These are phyloP conservation scores for Coilia nasus DNA, from an alignment of 2,797 vertebrate species.

Conservation along the genomic window DNA sequence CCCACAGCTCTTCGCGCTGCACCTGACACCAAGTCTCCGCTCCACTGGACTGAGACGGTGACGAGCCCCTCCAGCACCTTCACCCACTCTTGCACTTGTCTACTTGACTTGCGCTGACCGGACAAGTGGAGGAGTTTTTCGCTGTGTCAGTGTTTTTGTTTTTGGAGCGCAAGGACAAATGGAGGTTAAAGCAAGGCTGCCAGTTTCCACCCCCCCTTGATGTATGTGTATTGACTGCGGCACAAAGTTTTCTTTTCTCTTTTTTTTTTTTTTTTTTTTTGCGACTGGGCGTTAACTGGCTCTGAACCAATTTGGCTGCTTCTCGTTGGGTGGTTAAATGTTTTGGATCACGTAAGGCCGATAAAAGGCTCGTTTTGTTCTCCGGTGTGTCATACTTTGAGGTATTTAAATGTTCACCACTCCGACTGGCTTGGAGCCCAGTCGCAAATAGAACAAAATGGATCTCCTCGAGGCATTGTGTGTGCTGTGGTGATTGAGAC, in stretches of 20 bases:
- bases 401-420: conserved; percentile 6
- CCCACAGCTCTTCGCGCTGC: no score
- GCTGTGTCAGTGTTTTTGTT: background rate
- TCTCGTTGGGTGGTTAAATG: background rate
- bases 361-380: conserved; percentile 1
- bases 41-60: background rate
- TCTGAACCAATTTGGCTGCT: background rate
- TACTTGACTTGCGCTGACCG: background rate
- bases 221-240: background rate
- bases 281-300: background rate
- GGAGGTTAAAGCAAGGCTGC: background rate
- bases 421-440: background rate
- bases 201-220: background rate
- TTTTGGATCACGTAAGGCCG: background rate
- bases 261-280: no score
- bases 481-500: background rate
- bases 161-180: background rate
- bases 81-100: background rate
- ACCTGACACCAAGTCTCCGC: no score
- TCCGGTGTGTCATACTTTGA: background rate
- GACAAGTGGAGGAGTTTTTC: background rate
- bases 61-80: background rate
- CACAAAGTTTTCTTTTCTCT: background rate
- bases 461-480: background rate
- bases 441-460: background rate